A percentile compares a stretch with the other conserved stretches of the same genome.
Evolutionary conservation across 2,113 vertebrate species (phyloP).

Genomic region (Hemibagrus wyckioides): DNA sequence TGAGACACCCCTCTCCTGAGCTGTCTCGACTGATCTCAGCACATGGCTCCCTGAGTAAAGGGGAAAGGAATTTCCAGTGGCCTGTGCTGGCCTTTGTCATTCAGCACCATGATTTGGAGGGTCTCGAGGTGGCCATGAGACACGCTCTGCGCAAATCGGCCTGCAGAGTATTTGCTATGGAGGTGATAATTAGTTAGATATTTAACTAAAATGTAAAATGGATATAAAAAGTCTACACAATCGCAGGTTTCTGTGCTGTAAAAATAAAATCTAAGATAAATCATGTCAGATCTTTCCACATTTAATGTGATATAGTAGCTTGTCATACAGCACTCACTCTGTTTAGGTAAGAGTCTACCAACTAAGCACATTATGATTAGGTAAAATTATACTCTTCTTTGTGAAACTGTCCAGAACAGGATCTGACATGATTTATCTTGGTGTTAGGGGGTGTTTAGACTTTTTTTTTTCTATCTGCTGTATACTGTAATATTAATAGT

Average conservation of each 20-base stretch:
- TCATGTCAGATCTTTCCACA: background rate
- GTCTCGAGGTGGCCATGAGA: slow-evolving; percentile 97
- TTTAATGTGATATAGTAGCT: background rate
- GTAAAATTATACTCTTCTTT: background rate
- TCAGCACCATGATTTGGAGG: slow-evolving; percentile 97
- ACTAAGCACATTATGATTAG: background rate
- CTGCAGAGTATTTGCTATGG: slow-evolving; percentile 98
- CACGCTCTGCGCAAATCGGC: slow-evolving; percentile 96
- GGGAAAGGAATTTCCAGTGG: slow-evolving; percentile 99
- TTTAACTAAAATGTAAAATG: background rate
- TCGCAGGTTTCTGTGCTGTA: background rate
- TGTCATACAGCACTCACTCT: background rate
- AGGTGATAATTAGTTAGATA: slow-evolving; percentile 72
- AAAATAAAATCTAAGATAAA: background rate
- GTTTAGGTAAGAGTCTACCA: background rate
- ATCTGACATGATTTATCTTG: background rate
- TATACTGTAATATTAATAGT: background rate
- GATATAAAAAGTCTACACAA: background rate
- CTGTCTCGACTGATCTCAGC: slow-evolving; percentile 96
- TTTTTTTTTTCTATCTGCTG: background rate
- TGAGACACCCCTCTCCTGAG: slow-evolving; percentile 97
- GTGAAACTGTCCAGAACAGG: too few relatives aligned
- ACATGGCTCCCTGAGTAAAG: slow-evolving; percentile 96
- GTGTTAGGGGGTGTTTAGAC: background rate
- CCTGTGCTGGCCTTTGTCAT: slow-evolving; percentile 98